These are phyloP conservation scores for Nylanderia fulva DNA, from an alignment of 1,140 invertebrate species.

Conservation along the genomic window DNA sequence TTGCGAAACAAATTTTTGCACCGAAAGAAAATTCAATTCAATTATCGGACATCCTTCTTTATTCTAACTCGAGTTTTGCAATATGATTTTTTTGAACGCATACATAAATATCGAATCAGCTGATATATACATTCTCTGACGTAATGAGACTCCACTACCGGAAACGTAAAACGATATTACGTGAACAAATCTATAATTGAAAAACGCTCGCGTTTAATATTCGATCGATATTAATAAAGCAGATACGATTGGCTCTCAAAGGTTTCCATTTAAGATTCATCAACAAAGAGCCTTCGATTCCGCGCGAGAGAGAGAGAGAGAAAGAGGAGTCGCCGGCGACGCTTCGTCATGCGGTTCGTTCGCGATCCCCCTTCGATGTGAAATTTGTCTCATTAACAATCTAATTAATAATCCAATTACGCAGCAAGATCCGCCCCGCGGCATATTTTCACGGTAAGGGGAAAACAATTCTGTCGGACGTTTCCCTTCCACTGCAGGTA, in stretches of 20 bases:
- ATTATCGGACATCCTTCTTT: too few species aligned
- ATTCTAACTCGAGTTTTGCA: too few species aligned
- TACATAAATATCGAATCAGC: not conserved
- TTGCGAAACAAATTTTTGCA: too few species aligned
- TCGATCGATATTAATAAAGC: slow-evolving; percentile 6
- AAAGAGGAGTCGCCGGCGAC: slow-evolving; percentile 29
- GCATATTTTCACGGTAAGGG: slow-evolving; percentile 83
- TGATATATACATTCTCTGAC: too few species aligned
- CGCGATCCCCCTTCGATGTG: slow-evolving; percentile 73
- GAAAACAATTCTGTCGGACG: slow-evolving; percentile 83
- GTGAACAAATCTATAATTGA: not conserved
- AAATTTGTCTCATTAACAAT: slow-evolving; percentile 86
- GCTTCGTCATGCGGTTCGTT: slow-evolving; percentile 39
- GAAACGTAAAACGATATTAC: not conserved
- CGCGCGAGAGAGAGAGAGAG: too few species aligned
- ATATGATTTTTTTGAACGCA: too few species aligned
- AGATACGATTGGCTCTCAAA: slow-evolving; percentile 18
- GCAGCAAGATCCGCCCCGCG: slow-evolving; percentile 79
- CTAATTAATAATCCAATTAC: slow-evolving; percentile 87
- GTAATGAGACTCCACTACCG: not conserved
- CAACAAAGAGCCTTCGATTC: slow-evolving; percentile 11
- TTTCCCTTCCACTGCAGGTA: slow-evolving; percentile 71
- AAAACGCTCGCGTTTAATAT: not conserved
- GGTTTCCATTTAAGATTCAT: slow-evolving; percentile 39
- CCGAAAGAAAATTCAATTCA: too few species aligned